Evolutionary conservation across 2,888 invertebrate species (phyloP), one percentile per base, ranked within the genome.

Genomic region (Kryphioiulus occultus): DNA sequence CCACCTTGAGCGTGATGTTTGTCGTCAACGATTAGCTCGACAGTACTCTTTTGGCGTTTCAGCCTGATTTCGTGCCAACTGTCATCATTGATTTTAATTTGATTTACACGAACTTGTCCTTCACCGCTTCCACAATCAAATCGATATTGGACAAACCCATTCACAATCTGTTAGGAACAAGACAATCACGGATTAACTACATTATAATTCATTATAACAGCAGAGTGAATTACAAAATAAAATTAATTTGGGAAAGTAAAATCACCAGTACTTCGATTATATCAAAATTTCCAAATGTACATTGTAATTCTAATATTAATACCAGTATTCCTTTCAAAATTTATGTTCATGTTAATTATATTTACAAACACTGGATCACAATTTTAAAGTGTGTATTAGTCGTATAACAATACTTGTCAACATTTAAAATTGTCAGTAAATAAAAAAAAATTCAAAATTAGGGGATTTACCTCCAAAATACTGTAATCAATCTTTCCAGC

Each of bases 51-150:
- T 90, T 96, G 95, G 39, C 97, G 94, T 92, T 97, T 96, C 88
- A 98, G 93, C 78, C 95, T 90, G 39, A 94, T 91, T 90, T 95
- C 94, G 91, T 97, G 97, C 97, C 97, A 97, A 90, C 94, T 94
- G 7, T 97, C 96, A 91, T 97, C 96, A 42, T 95, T 95, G n/a
- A 96, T 94, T 90, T 94, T 94, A n/a, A 95, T 93, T 88, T 95
- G 95, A 44, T 95, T 94, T 1, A 96, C 95, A 89, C 95, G 94
- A 44, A 97, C 95, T 87, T 95, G 92, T 59, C 96, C 97, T 92
- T 96, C 96, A 9, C 98, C 99, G 89, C 96, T 96, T 30, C 99
- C 99, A 90, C 98, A 94, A 92, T 99, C 97, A 93, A 98, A 97
- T 89, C 96, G 94, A 92, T 97, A 97, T 92, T 97, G 97, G 17